A percentile compares a stretch with the other conserved stretches of the same genome.
phyloP scores from a whole-genome alignment of 2,113 vertebrate species.

The Anser brachyrhynchus region DNA sequence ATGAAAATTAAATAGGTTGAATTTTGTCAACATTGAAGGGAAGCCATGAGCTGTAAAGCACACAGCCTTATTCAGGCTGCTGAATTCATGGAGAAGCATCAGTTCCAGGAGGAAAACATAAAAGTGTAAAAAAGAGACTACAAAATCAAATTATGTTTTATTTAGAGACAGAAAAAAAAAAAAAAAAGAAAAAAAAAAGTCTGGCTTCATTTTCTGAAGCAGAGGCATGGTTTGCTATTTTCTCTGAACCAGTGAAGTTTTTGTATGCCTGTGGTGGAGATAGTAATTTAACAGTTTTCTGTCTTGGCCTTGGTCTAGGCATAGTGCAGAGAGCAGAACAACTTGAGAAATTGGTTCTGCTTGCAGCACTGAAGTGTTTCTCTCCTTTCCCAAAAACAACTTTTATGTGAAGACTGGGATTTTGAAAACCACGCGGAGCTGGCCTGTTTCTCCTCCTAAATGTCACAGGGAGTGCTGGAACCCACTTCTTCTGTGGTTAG shows the following conservation, averaged over 20 bases:
- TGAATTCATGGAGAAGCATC: background rate
- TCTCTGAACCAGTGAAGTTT: constrained; percentile 7
- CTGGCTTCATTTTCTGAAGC: background rate
- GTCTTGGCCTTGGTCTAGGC: background rate
- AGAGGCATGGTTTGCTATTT: constrained; percentile 4
- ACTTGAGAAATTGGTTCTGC: constrained; percentile 11
- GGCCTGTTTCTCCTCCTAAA: constrained; percentile 37
- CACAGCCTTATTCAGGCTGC: background rate
- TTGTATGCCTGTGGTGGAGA: background rate
- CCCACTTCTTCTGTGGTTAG: constrained; percentile 5
- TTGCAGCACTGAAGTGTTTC: background rate
- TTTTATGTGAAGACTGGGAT: constrained; percentile 55
- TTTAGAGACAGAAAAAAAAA: constrained; percentile 22
- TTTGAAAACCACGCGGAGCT: constrained; percentile 34
- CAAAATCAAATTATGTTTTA: background rate
- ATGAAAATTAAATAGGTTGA: background rate
- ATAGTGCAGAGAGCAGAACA: background rate
- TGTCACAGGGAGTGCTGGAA: constrained; percentile 52
- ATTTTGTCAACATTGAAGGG: background rate
- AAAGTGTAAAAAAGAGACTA: background rate
- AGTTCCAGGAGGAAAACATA: background rate
- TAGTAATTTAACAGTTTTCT: background rate
- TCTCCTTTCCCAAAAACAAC: constrained; percentile 28
- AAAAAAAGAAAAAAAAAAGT: background rate
- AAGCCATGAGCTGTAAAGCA: background rate